Evolutionary conservation across 2,113 vertebrate genomes (phyloP), one percentile per base, ranked within the genome.

Genomic region (Varanus komodoensis): DNA sequence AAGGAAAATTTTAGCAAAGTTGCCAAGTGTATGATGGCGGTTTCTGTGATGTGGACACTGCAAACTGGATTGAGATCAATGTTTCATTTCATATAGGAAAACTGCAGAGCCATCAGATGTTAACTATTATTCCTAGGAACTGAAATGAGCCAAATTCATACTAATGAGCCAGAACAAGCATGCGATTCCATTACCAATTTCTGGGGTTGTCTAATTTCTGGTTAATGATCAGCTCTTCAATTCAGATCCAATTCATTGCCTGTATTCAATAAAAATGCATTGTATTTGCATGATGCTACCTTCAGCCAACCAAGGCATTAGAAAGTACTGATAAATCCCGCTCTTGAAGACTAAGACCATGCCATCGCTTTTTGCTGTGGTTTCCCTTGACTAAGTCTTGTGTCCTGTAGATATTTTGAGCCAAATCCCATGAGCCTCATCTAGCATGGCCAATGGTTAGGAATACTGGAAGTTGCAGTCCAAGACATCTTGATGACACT

Each of bases 1-100:
- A 91, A 90, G 29, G 82, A 67, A 91, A 79, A n/a, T 87, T 77
- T 82, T 87, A 68, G 85, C 80, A 80, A 61, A 88, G 77, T 79
- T 54, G 54, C 57, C 75, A 82, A 27, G 25, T 80, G 79, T 34
- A 11, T 81, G 90, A 89, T 57, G 34, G 2, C 6, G 6, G 0
- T 38, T 92, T 90, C 61, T 74, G 27, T 57, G 50, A 38, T 3
- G 27, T 88, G 84, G 68, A 82, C 38, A 73, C 17, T 80, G 38
- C 21, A 81, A 48, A 73, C 89, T 81, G 77, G 77, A 73, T 27
- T 29, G 89, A 71, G 50, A 90, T 80, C 84, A 77, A 89, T 87
- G 15, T 84, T 69, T 89, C 9, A 4, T 85, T 2, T 15, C 23
- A 21, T 73, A n/a, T 64, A 87, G 52, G 73, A 94, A 89, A 91